These are phyloP conservation scores for Drosophila mauritiana DNA, from an alignment of 1,140 invertebrate species.

Conservation along the genomic window DNA sequence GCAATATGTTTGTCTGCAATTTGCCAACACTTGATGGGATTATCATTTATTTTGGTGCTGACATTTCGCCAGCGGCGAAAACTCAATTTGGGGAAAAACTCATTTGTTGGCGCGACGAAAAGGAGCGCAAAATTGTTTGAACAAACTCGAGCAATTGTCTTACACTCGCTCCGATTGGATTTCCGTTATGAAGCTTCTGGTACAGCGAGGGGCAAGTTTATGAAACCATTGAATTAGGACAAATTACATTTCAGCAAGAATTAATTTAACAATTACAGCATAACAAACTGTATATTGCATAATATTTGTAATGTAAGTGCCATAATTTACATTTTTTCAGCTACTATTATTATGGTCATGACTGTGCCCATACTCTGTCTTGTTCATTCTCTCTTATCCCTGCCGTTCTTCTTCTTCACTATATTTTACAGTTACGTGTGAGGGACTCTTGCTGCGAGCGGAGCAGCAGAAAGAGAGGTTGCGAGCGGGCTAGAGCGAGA, in stretches of 20 bases:
- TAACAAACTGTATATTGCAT: no score
- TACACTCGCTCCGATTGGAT: slow-evolving; percentile 47
- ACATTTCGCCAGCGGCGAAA: slow-evolving; percentile 44
- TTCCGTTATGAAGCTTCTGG: slow-evolving; percentile 19
- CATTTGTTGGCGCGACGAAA: slow-evolving; percentile 31
- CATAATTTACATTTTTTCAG: no score
- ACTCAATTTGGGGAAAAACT: slow-evolving; percentile 45
- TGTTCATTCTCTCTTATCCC: slow-evolving; percentile 15
- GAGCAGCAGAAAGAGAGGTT: background rate
- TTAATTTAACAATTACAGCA: no score
- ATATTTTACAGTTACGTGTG: slow-evolving; percentile 43
- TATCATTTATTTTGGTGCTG: slow-evolving; percentile 51
- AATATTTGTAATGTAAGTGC: no score
- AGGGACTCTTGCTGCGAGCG: slow-evolving; percentile 24
- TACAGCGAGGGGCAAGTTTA: background rate
- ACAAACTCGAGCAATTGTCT: slow-evolving; percentile 43
- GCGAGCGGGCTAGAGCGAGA: slow-evolving; percentile 12
- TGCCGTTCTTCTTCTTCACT: slow-evolving; percentile 32
- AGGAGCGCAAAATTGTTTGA: slow-evolving; percentile 29
- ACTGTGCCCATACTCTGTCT: background rate
- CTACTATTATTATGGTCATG: background rate
- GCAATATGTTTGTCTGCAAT: slow-evolving; percentile 31
- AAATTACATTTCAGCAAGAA: background rate
- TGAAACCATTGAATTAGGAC: background rate
- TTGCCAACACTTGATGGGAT: slow-evolving; percentile 45